Evolutionary conservation across 2,113 vertebrate genomes (phyloP).

Genomic region (Chamaea fasciata): DNA sequence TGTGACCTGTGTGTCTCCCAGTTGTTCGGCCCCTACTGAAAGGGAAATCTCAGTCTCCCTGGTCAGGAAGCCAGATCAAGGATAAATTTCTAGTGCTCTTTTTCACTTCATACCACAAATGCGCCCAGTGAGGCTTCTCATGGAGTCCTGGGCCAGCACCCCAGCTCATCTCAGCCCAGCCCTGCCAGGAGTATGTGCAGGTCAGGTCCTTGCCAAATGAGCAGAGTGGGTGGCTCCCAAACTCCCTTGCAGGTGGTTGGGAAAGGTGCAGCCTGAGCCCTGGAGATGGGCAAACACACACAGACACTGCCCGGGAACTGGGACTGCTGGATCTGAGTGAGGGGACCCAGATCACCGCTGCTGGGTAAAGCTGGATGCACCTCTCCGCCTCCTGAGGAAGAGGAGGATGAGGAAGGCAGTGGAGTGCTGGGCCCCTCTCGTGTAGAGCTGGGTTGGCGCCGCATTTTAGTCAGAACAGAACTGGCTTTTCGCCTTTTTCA

Average conservation of each 20-base stretch:
- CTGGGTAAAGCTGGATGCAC: background rate
- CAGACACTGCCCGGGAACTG: background rate
- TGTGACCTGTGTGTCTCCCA: background rate
- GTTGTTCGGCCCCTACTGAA: background rate
- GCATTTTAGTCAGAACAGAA: background rate
- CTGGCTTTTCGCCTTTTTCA: background rate
- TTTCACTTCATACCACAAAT: background rate
- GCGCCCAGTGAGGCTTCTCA: background rate
- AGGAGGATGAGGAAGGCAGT: background rate
- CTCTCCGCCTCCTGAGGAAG: background rate
- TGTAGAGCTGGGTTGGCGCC: background rate
- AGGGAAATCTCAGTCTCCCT: background rate
- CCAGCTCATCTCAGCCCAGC: background rate
- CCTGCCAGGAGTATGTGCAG: background rate
- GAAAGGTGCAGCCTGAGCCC: background rate
- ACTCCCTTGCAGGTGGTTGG: background rate
- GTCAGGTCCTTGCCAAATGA: background rate
- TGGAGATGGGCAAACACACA: background rate
- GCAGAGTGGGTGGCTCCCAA: background rate
- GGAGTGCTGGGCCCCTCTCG: background rate
- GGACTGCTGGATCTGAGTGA: rapidly evolving
- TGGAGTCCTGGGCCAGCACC: background rate
- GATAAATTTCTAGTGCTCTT: background rate
- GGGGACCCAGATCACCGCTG: rapidly evolving
- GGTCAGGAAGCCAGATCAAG: background rate